Base-by-base conservation (phyloP, 2,888 invertebrate genomes). In the Oscheius sp. region DNA sequence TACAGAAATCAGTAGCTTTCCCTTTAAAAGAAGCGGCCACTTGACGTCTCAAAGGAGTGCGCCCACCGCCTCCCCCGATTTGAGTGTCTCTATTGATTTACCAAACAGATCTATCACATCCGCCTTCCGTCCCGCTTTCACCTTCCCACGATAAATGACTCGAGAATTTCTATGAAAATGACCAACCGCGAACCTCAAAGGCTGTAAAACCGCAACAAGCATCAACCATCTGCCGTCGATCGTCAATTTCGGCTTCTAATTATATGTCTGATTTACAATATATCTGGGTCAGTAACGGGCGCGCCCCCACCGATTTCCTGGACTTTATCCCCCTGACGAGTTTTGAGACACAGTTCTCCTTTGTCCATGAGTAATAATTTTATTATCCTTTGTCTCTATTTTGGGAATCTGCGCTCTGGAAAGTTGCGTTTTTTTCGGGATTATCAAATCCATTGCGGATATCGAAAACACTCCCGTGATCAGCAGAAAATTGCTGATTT, bases 241-340 rank as follows among this genome's bases (percentile, higher is more conserved):
- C 66, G 23, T 49, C 49, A 18, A 3, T n/a, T 43, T 9, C 21
- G 25, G 25, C 63, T 29, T 13, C 46, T 29, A 66, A 66, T 29
- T 61, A 61, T 61, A 61, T 25, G 61, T 66, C 66, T 64, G 49
- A 46, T 66, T 66, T 66, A 66, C 49, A 66, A 49, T 52, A n/a
- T n/a, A 52, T 66, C 49, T 49, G 52, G 66, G 66, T 61, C 61
- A 61, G 61, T 41, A 61, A 61, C 1, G 21, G 21, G 21, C 1
- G 61, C 21, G 66, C 21, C 52, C 49, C 16, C 35, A 16, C 52
- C 29, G 49, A 49, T 52, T 25, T 49, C 49, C 52, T 27, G n/a
- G 45, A 12, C 49, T 27, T 63, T 25, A 49, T 66, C 25, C 23
- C 29, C 27, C 27, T 66, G 9, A 18, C 25, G 29, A 52, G 35